Conservation (phyloP, 2,888 invertebrate genomes). For the Latrodectus elegans region DNA sequence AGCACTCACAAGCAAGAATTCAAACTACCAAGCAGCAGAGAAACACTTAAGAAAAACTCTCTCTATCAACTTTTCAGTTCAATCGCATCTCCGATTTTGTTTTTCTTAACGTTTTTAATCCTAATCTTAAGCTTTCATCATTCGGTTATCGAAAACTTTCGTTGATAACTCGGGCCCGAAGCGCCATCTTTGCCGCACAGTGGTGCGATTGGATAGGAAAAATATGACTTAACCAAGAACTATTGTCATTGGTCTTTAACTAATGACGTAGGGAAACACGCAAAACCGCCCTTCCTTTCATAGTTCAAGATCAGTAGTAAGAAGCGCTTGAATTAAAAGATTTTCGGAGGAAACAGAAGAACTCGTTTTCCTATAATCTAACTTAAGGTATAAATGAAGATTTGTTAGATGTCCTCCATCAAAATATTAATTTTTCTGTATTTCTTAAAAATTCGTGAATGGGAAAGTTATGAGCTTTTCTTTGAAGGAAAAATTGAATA, state of each 20-base stretch:
- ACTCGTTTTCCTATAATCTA: no score
- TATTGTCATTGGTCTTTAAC: constrained; percentile 37
- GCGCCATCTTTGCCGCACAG: constrained; percentile 60
- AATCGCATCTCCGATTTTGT: constrained; percentile 24
- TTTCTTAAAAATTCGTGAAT: no score
- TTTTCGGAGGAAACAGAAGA: constrained; percentile 23
- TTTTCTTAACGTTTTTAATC: constrained; percentile 33
- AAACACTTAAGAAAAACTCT: constrained; percentile 17
- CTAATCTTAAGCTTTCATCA: constrained; percentile 39
- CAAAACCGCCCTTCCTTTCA: constrained; percentile 13
- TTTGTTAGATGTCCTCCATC: no score
- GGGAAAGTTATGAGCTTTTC: no score
- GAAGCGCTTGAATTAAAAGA: constrained; percentile 28
- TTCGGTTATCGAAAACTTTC: constrained; percentile 55
- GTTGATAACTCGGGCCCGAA: constrained; percentile 65
- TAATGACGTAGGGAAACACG: constrained; percentile 41
- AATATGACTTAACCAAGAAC: neutral
- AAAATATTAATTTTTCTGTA: no score
- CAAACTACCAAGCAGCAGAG: neutral
- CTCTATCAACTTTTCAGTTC: constrained; percentile 31
- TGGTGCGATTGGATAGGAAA: constrained; percentile 41
- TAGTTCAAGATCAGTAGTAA: constrained; percentile 55
- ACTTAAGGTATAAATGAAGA: no score
- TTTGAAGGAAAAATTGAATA: no score
- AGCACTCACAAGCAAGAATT: neutral